Percentiles rank a stretch among this genome's conserved stretches.
Evolutionary conservation across 2,113 vertebrate genomes (phyloP).

Genomic region (Hystrix brachyura): DNA sequence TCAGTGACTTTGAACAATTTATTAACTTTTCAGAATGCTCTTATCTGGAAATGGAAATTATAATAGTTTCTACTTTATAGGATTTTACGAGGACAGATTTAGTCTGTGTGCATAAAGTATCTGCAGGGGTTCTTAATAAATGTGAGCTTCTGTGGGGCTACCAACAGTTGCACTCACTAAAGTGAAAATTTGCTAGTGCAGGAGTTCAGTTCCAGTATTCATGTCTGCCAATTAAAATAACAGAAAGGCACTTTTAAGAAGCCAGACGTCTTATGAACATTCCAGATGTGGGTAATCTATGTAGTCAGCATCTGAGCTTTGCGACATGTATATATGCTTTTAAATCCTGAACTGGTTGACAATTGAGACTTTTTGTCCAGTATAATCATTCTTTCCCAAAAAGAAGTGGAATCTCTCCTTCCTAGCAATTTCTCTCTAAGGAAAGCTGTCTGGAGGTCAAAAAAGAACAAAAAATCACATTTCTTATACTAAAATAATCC

Average conservation of each 20-base stretch:
- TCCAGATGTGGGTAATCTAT: neutral
- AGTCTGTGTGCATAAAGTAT: neutral
- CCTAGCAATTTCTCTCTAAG: neutral
- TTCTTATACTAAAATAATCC: slow-evolving; percentile 62
- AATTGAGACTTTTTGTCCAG: neutral
- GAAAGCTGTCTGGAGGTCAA: slow-evolving; percentile 52
- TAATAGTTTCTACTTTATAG: neutral
- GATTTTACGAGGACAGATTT: slow-evolving; percentile 36
- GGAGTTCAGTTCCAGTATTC: neutral
- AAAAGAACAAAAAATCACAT: slow-evolving; percentile 59
- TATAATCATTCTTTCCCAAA: slow-evolving; percentile 50
- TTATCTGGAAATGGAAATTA: neutral
- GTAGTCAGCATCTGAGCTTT: neutral
- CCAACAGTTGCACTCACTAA: neutral
- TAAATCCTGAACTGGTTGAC: slow-evolving; percentile 33
- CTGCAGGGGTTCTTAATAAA: slow-evolving; percentile 29
- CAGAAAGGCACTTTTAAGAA: neutral
- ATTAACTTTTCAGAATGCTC: neutral
- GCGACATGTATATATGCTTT: neutral
- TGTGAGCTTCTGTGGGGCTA: neutral
- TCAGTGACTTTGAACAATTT: neutral
- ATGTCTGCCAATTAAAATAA: neutral
- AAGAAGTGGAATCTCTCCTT: neutral
- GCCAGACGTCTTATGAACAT: neutral
- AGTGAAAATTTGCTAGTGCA: neutral